Conservation (phyloP, 1,140 invertebrate genomes). For the Drosophila leontia region DNA sequence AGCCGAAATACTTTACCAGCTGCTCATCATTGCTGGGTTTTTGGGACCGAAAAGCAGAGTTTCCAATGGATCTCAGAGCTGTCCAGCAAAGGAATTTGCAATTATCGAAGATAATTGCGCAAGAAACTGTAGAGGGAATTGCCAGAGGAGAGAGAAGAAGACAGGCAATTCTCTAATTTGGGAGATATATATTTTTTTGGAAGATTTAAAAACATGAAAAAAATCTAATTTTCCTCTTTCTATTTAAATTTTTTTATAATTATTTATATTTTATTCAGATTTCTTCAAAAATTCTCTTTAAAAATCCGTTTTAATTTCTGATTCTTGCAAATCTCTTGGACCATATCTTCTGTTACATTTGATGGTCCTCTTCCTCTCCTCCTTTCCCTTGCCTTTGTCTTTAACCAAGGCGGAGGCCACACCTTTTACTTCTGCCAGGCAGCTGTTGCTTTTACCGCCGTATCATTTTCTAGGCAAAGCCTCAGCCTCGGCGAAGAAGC, state of each 20-base stretch:
- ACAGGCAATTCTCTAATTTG: conserved; percentile 2
- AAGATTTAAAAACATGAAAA: not conserved
- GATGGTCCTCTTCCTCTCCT: conserved; percentile 5
- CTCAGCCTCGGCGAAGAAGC: conserved; percentile 42
- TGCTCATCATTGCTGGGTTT: conserved; percentile 66
- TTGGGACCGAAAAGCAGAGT: conserved; percentile 25
- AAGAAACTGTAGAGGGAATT: conserved; percentile 6
- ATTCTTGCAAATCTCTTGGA: not conserved
- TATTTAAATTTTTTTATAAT: not conserved
- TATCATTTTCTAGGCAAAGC: conserved; percentile 68
- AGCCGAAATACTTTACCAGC: conserved; percentile 68
- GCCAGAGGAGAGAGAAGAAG: not conserved
- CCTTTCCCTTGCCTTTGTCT: conserved; percentile 17
- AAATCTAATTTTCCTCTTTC: not conserved
- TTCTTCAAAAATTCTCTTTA: too few species aligned
- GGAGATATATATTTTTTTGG: not conserved
- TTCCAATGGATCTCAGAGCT: conserved; percentile 20
- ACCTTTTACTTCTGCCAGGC: conserved; percentile 36
- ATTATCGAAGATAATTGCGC: conserved; percentile 68
- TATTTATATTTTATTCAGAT: too few species aligned
- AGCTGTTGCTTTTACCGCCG: conserved; percentile 25
- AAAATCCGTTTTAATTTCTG: too few species aligned
- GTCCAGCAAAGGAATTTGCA: conserved; percentile 57
- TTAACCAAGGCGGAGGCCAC: conserved; percentile 17
- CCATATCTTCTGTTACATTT: conserved; percentile 19